phyloP scores from a whole-genome alignment of 2,113 vertebrate species.

The Myanophis thanlyinensis region DNA sequence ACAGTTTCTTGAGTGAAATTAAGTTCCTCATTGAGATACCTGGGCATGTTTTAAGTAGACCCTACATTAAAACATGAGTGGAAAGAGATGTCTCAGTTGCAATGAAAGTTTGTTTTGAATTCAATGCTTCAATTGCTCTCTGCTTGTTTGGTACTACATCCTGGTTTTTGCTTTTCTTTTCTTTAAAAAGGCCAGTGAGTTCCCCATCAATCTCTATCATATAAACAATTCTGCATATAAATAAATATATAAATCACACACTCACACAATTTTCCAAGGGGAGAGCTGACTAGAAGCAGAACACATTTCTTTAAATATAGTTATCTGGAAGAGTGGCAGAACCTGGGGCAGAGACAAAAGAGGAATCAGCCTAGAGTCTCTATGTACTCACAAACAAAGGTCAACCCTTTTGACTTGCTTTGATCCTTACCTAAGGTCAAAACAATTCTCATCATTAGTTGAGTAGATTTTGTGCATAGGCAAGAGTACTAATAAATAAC shows the following conservation, averaged over 20 bases:
- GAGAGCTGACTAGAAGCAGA: constrained; percentile 26
- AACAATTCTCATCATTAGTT: neutral
- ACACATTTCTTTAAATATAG: constrained; percentile 37
- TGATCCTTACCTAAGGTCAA: neutral
- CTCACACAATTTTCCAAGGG: constrained; percentile 13
- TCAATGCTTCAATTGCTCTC: constrained; percentile 29
- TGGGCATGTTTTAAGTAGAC: neutral
- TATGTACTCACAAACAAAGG: neutral
- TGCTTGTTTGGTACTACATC: neutral
- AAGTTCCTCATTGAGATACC: neutral
- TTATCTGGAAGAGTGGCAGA: neutral
- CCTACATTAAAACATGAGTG: neutral
- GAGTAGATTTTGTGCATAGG: neutral
- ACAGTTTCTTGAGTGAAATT: neutral
- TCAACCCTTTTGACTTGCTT: neutral
- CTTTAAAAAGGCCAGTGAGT: neutral
- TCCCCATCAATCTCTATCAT: constrained; percentile 27
- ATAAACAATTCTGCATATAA: constrained; percentile 28
- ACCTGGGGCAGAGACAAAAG: neutral
- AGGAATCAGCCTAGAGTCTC: neutral
- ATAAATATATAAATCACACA: neutral
- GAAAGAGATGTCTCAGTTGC: neutral
- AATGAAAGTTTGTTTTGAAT: constrained; percentile 14
- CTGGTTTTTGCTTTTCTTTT: neutral
- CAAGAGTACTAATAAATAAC: neutral